phyloP scores from a whole-genome alignment of 2,113 vertebrate genomes.

The Brienomyrus longianalis region DNA sequence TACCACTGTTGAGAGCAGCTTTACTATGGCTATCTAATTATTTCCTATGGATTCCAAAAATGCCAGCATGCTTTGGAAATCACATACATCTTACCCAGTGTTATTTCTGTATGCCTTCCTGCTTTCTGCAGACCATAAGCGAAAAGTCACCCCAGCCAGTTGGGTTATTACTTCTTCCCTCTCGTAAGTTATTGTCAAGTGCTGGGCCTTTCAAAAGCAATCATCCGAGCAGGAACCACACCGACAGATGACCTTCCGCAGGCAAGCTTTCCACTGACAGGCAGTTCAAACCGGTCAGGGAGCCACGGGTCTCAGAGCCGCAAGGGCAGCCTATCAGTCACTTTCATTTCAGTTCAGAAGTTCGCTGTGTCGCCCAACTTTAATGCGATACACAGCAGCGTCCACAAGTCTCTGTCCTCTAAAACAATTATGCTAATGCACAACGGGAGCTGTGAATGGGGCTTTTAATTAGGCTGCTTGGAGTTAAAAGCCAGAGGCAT shows the following conservation, averaged over 20 bases:
- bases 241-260: neutral
- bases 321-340: neutral
- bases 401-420: conserved; percentile 40
- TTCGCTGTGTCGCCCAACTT: neutral
- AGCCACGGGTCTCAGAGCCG: neutral
- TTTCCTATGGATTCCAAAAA: neutral
- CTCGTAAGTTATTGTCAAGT: neutral
- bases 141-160: neutral
- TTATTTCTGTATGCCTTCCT: neutral
- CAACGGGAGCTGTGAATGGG: conserved; percentile 55
- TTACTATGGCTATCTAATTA: neutral
- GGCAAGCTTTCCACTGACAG: neutral
- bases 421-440: conserved; percentile 65
- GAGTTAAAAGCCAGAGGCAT: conserved; percentile 45
- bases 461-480: conserved; percentile 49
- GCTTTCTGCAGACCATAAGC: neutral
- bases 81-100: neutral
- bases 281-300: neutral
- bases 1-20: neutral
- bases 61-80: neutral
- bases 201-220: neutral
- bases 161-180: conserved; percentile 22
- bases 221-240: conserved; percentile 5
- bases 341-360: neutral
- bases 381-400: neutral